Evolutionary conservation across 2,888 invertebrate genomes (phyloP), one percentile per base, ranked within the genome.

Genomic region (Calameuta filiformis): DNA sequence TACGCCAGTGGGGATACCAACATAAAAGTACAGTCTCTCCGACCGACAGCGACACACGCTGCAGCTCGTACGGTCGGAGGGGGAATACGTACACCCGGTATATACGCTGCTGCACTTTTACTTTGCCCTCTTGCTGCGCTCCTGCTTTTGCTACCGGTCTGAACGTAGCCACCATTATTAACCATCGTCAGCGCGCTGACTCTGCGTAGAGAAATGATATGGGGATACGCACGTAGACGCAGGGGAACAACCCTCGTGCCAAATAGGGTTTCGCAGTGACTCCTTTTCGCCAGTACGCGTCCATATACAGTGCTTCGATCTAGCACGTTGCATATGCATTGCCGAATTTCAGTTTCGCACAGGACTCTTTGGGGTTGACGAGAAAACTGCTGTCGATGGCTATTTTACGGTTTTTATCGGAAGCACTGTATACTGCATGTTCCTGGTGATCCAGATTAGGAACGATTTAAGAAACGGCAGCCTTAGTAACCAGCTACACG

Each of bases 261-360:
- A 86, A 86, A 83, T 86, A 83, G 88, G 88, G 87, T 90, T 89
- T 89, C 87, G 85, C 86, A 83, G 84, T 87, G 31, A 31, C 71
- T 71, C 71, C 9, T 33, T 31, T 71, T 71, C 30, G 12, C 15
- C 71, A 23, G 15, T 56, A 1, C 23, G 23, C 0, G 23, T 23
- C 23, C 23, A 9, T 23, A 56, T 9, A 56, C 56, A 56, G 56
- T 56, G 56, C 56, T 56, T 56, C 56, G 56, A 23, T 23, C 23
- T 56, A 2, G 9, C 23, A 56, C 9, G 0, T 23, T 23, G 56
- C 15, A 37, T 37, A 37, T 37, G 37, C 40, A 56, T 9, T 23
- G 56, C 23, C 9, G 9, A 23, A 56, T 23, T 56, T 56, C 9
- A 56, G 9, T 23, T 56, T 56, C 15, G 6, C 9, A 15, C 56